Evolutionary conservation across 2,797 vertebrate genomes (phyloP).

Genomic region (Pseudomugil tenellus): DNA sequence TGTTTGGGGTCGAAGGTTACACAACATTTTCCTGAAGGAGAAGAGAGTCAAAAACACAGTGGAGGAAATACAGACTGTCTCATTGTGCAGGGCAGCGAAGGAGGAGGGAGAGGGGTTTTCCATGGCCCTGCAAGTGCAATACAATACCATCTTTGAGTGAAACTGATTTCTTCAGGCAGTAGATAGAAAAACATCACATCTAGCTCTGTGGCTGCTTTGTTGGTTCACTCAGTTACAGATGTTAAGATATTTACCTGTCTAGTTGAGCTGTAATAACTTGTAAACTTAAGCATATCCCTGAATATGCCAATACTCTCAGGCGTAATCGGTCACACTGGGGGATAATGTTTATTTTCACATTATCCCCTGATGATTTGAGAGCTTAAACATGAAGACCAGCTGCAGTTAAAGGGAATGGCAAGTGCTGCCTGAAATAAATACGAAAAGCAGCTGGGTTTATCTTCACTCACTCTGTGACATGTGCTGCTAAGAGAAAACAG

Average conservation of each 20-base stretch:
- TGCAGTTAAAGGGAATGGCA: constrained; percentile 67
- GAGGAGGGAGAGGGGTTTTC: constrained; percentile 63
- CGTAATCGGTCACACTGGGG: constrained; percentile 38
- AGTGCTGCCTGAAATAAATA: constrained; percentile 76
- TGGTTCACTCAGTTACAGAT: constrained; percentile 34
- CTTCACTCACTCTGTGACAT: constrained; percentile 73
- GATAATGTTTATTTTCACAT: constrained; percentile 67
- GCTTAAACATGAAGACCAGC: constrained; percentile 60
- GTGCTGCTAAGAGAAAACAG: constrained; percentile 80
- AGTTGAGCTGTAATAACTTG: constrained; percentile 15
- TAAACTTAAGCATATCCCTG: constrained; percentile 9
- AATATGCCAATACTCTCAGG: constrained; percentile 46
- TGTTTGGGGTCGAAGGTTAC: constrained; percentile 73
- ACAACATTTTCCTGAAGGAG: constrained; percentile 74
- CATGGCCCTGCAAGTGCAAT: constrained; percentile 52
- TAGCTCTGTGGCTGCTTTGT: constrained; percentile 59
- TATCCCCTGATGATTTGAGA: constrained; percentile 59
- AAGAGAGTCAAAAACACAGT: constrained; percentile 71
- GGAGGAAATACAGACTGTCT: constrained; percentile 74
- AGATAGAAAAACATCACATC: constrained; percentile 46
- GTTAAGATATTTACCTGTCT: constrained; percentile 36
- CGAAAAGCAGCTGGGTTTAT: constrained; percentile 81
- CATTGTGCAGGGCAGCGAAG: constrained; percentile 54
- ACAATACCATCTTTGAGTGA: constrained; percentile 78
- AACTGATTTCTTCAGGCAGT: constrained; percentile 48